A percentile compares a stretch with the other conserved stretches of the same genome.
Evolutionary conservation across 2,113 vertebrate species (phyloP).

Genomic region (Poeciliopsis occidentalis): DNA sequence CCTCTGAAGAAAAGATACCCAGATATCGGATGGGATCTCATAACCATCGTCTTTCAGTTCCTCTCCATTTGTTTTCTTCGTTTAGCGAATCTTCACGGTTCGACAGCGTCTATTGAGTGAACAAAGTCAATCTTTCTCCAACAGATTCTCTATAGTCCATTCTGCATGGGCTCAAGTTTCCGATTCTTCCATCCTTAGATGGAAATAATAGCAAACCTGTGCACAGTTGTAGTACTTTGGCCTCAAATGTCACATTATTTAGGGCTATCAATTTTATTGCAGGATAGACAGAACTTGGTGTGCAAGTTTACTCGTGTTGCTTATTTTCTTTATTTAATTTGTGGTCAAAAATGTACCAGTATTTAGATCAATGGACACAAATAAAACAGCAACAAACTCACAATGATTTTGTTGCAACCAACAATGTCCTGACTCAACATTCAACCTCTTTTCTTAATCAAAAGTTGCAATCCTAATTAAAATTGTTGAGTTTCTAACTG

Average conservation of each 20-base stretch:
- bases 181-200: too few relatives aligned
- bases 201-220: too few relatives aligned
- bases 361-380: neutral
- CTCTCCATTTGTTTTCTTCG: conserved; percentile 69
- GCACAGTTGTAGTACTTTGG: too few relatives aligned
- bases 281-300: neutral
- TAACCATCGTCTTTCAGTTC: conserved; percentile 68
- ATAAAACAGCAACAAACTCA: neutral
- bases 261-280: neutral
- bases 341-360: neutral
- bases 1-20: conserved; percentile 53
- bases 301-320: neutral
- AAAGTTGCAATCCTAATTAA: neutral
- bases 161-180: too few relatives aligned
- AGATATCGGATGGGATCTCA: conserved; percentile 70
- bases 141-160: too few relatives aligned
- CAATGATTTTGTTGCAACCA: neutral
- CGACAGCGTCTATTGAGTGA: too few relatives aligned
- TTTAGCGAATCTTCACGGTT: conserved; percentile 67
- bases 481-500: too few relatives aligned
- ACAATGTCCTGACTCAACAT: too few relatives aligned
- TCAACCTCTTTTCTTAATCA: too few relatives aligned
- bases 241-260: neutral
- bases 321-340: neutral
- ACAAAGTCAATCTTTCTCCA: too few relatives aligned